A percentile compares a stretch with the other conserved stretches of the same genome.
phyloP scores from a whole-genome alignment of 1,140 invertebrate genomes.

The Drosophila subobscura region DNA sequence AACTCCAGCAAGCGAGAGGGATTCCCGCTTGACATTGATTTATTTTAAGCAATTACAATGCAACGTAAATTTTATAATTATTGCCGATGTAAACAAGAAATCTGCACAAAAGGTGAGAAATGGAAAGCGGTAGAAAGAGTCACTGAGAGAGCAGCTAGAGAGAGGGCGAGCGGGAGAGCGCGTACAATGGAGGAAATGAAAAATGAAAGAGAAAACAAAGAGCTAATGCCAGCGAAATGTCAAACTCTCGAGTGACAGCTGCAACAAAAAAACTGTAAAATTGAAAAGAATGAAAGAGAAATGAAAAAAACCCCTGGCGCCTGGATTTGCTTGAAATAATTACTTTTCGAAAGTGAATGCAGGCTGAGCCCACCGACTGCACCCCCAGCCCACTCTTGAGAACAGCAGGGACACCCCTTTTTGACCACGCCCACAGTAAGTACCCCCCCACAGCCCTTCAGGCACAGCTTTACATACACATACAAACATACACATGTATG shows the following conservation, averaged over 20 bases:
- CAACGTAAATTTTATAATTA: conserved; percentile 81
- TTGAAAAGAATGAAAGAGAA: conserved; percentile 20
- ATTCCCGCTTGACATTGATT: conserved; percentile 71
- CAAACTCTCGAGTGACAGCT: conserved; percentile 72
- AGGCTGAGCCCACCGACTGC: conserved; percentile 12
- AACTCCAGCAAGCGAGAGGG: neutral
- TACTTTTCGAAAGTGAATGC: conserved; percentile 77
- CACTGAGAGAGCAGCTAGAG: neutral
- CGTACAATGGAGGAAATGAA: neutral
- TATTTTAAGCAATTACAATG: conserved; percentile 73
- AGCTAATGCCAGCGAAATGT: conserved; percentile 66
- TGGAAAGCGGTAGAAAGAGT: neutral
- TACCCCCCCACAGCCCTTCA: neutral
- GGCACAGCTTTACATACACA: no score
- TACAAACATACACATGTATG: conserved; percentile 64
- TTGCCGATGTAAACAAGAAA: conserved; percentile 78
- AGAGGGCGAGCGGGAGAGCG: neutral
- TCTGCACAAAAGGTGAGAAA: conserved; percentile 32
- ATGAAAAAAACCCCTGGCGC: conserved; percentile 53
- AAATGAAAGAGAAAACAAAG: conserved; percentile 19
- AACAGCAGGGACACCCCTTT: conserved; percentile 19
- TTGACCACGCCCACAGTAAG: conserved; percentile 37
- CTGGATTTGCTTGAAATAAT: conserved; percentile 76
- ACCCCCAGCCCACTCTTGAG: conserved; percentile 2
- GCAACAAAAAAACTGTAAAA: conserved; percentile 48